Conservation (phyloP, 2,797 vertebrate genomes). For the Neostethus bicornis region DNA sequence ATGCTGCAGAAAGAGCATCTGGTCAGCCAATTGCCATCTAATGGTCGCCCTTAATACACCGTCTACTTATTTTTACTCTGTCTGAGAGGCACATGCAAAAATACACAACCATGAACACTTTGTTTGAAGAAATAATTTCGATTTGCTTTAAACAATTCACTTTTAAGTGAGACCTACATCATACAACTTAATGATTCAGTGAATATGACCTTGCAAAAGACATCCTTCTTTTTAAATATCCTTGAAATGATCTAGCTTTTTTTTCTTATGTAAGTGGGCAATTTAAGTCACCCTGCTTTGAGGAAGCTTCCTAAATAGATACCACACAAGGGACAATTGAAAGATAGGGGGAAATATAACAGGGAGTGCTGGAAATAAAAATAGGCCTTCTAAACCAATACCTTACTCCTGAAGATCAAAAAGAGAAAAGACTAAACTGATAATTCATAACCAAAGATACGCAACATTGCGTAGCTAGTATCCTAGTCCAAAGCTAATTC, state of each 20-base stretch:
- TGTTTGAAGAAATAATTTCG: conserved; percentile 29
- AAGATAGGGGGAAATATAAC: conserved; percentile 29
- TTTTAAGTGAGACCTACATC: conserved; percentile 39
- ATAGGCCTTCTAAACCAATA: conserved; percentile 65
- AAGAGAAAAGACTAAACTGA: conserved; percentile 57
- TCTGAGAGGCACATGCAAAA: conserved; percentile 25
- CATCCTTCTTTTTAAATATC: conserved; percentile 18
- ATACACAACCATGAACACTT: conserved; percentile 19
- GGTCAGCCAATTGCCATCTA: conserved; percentile 74
- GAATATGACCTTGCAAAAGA: conserved; percentile 22
- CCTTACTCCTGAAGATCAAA: conserved; percentile 72
- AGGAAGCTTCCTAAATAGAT: conserved; percentile 62
- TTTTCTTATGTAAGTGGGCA: conserved; percentile 54
- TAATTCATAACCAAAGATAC: conserved; percentile 65
- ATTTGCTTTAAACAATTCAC: conserved; percentile 40
- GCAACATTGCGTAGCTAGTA: conserved; percentile 53
- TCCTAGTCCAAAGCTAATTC: conserved; percentile 59
- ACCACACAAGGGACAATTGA: conserved; percentile 32
- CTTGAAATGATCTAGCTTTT: conserved; percentile 15
- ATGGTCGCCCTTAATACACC: conserved; percentile 69
- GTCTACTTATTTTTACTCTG: conserved; percentile 53
- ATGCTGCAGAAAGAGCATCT: conserved; percentile 66
- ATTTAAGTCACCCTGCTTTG: conserved; percentile 59
- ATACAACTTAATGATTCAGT: no score
- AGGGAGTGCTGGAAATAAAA: conserved; percentile 40